phyloP scores from a whole-genome alignment of 2,888 invertebrate genomes.

The Tiliacea aurago region DNA sequence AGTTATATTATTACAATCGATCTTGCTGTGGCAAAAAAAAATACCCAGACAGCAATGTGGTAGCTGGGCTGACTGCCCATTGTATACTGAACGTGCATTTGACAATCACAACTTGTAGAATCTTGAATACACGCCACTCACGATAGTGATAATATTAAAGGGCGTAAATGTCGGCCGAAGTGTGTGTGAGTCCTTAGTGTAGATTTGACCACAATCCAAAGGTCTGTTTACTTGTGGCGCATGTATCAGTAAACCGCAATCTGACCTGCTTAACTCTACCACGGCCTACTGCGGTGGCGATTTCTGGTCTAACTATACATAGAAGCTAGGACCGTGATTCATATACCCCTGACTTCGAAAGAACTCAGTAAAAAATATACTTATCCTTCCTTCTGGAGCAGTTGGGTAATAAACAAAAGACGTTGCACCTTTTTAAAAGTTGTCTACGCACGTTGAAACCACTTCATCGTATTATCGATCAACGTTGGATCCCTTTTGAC shows the following conservation, averaged over 20 bases:
- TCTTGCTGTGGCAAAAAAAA: no score
- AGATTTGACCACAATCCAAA: not conserved
- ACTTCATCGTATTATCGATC: no score
- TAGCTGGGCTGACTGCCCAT: no score
- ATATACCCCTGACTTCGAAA: not conserved
- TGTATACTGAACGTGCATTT: no score
- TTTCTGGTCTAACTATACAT: not conserved
- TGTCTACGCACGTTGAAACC: not conserved
- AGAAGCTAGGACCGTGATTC: no score
- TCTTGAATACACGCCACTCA: no score
- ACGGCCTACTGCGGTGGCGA: not conserved
- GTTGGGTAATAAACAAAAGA: not conserved
- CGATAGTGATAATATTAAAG: no score
- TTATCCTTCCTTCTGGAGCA: not conserved
- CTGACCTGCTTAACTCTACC: not conserved
- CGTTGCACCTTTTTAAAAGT: not conserved
- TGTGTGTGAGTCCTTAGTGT: not conserved
- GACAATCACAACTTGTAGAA: no score
- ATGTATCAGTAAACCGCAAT: conserved; percentile 22
- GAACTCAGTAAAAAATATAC: not conserved
- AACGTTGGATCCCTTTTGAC: not conserved
- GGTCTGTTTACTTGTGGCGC: conserved; percentile 1
- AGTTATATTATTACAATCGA: no score
- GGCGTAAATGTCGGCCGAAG: no score
- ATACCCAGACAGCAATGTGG: no score